A percentile compares a stretch with the other conserved stretches of the same genome.
These are phyloP conservation scores for Blastobasis lacticolella DNA, from an alignment of 2,888 invertebrate genomes.

Conservation along the genomic window DNA sequence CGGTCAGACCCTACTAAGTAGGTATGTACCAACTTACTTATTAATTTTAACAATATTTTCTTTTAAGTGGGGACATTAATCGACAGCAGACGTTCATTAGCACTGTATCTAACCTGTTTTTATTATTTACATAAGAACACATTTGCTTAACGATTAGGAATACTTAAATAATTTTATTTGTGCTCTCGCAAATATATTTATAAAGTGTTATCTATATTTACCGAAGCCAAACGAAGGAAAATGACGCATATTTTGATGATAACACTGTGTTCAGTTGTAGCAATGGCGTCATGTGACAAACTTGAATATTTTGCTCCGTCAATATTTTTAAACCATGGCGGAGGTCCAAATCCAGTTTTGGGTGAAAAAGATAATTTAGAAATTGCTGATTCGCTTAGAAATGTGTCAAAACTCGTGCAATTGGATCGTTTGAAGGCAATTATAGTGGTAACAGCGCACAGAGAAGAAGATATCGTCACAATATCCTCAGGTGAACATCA, in stretches of 20 bases:
- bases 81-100: too few species aligned
- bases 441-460: constrained; percentile 61
- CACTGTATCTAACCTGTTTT: too few species aligned
- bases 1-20: too few species aligned
- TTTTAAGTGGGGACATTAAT: too few species aligned
- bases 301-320: constrained; percentile 45
- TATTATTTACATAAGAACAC: too few species aligned
- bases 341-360: constrained; percentile 58
- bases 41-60: too few species aligned
- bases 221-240: not conserved
- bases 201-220: not conserved
- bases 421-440: constrained; percentile 55
- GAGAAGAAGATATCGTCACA: constrained; percentile 54
- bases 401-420: constrained; percentile 52
- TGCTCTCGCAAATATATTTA: not conserved
- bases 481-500: constrained; percentile 63
- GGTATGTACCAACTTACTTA: too few species aligned
- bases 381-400: constrained; percentile 50
- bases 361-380: constrained; percentile 55
- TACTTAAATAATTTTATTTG: not conserved
- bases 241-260: too few species aligned
- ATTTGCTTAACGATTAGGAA: too few species aligned
- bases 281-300: not conserved
- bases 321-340: constrained; percentile 63
- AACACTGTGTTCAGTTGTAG: not conserved